Base-by-base conservation (phyloP, 2,888 invertebrate species). In the Machimus rusticus region DNA sequence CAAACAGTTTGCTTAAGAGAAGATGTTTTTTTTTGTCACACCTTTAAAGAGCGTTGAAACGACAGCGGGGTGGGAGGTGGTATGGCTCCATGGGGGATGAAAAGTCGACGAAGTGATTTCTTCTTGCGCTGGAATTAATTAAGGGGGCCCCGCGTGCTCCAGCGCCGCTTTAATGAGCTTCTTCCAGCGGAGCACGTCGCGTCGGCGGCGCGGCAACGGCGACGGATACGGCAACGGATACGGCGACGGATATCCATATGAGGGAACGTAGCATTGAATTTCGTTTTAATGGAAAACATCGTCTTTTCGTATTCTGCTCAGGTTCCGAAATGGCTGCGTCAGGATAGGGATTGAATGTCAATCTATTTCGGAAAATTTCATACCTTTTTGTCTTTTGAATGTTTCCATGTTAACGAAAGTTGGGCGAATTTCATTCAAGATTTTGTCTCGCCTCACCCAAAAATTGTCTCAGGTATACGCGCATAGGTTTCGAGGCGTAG, bases 381-480 rank as follows among this genome's bases (percentile, higher is more conserved):
- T 66, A 66, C 66, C 66, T 66, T 66, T 66, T 66, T 23, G 28
- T 66, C 66, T 66, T 66, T 66, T 66, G 23, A 66, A 34, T 76
- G 76, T 76, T 76, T 76, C 76, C 76, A 76, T 76, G 76, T 76
- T n/a, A 76, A 76, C 76, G 37, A 28, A 34, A 37, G 34, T 66
- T 66, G 66, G 23, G 66, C 23, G 37, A 76, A 19, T 8, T 34
- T n/a, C 16, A 9, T 76, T 74, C 76, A 34, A 76, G 34, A 76
- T 76, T 19, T 2, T 34, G 76, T 19, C 37, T 76, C 37, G 37
- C 28, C 76, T 74, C 31, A 16, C n/a, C 76, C 34, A 28, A 19
- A 66, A 66, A 19, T 12, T 66, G 66, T 19, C 66, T 12, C 19
- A 66, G 66, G 23, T 66, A 34, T 34, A 66, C 6, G 23, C 12